Evolutionary conservation across 2,113 vertebrate genomes (phyloP).

Genomic region (Planiliza haematocheilus): DNA sequence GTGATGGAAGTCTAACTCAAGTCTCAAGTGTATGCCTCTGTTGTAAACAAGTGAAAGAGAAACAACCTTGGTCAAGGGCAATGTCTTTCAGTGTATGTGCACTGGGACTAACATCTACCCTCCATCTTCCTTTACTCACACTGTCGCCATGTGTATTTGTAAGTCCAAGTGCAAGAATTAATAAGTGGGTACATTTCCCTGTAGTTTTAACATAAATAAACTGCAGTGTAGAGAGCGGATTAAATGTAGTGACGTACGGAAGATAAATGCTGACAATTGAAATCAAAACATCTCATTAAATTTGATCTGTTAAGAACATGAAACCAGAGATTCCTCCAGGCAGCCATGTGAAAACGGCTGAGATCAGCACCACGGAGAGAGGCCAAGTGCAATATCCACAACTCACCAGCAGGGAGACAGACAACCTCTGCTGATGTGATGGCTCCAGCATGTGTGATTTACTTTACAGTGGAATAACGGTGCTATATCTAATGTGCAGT

Average conservation of each 20-base stretch:
- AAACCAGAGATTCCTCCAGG: background rate
- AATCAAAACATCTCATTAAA: background rate
- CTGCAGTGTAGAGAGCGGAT: background rate
- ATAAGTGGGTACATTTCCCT: too few relatives aligned
- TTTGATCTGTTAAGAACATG: background rate
- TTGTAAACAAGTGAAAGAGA: background rate
- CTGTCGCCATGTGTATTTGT: background rate
- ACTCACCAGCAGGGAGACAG: slow-evolving; percentile 41
- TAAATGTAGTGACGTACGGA: background rate
- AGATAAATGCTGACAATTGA: background rate
- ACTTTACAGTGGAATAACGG: background rate
- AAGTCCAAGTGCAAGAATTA: too few relatives aligned
- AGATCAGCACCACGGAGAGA: slow-evolving; percentile 74
- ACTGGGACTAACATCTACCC: background rate
- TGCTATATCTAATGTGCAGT: slow-evolving; percentile 2
- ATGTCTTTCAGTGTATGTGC: background rate
- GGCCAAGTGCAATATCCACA: background rate
- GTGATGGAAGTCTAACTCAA: background rate
- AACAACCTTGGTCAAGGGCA: too few relatives aligned
- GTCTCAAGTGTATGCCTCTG: background rate
- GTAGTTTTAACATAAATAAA: background rate
- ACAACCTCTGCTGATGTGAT: background rate
- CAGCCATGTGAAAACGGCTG: slow-evolving; percentile 7
- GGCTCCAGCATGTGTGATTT: background rate
- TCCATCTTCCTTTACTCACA: background rate